These are phyloP conservation scores for Thunnus thynnus DNA, from an alignment of 2,113 vertebrate species.

Conservation along the genomic window DNA sequence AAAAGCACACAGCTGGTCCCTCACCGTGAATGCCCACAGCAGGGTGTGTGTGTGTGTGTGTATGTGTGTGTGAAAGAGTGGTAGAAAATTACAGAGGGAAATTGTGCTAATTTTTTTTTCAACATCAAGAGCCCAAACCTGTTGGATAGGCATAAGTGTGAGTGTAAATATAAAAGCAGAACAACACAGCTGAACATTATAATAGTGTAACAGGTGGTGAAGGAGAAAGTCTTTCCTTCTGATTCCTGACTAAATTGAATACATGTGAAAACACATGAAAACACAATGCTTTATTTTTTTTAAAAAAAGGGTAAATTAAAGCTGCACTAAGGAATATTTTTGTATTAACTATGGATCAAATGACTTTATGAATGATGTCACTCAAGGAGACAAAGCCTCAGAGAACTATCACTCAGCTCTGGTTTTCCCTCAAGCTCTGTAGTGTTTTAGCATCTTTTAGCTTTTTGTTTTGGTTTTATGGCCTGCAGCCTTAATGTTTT, in stretches of 20 bases:
- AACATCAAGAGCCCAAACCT: constrained; percentile 21
- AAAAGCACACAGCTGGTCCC: constrained; percentile 64
- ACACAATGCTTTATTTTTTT: not conserved
- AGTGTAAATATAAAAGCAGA: not conserved
- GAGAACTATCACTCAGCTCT: not conserved
- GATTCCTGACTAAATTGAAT: not conserved
- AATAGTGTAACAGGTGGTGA: not conserved
- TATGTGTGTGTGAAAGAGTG: constrained; percentile 23
- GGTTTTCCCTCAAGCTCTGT: too few relatives aligned
- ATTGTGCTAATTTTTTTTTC: constrained; percentile 49
- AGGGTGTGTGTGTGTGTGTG: constrained; percentile 3
- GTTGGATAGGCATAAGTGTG: constrained; percentile 15
- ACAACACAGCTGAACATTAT: constrained; percentile 14
- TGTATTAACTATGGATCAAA: not conserved
- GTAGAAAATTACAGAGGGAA: constrained; percentile 52
- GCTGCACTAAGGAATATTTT: not conserved
- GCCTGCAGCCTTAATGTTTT: too few relatives aligned
- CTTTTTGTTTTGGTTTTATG: not conserved
- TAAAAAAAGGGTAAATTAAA: not conserved
- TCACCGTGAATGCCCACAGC: constrained; percentile 51
- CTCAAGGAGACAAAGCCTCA: not conserved
- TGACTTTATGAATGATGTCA: not conserved
- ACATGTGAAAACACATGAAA: not conserved
- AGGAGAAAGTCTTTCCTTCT: not conserved
- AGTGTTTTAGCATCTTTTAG: not conserved